Base-by-base conservation (phyloP, 2,888 invertebrate genomes). In the Parascotia fuliginaria region DNA sequence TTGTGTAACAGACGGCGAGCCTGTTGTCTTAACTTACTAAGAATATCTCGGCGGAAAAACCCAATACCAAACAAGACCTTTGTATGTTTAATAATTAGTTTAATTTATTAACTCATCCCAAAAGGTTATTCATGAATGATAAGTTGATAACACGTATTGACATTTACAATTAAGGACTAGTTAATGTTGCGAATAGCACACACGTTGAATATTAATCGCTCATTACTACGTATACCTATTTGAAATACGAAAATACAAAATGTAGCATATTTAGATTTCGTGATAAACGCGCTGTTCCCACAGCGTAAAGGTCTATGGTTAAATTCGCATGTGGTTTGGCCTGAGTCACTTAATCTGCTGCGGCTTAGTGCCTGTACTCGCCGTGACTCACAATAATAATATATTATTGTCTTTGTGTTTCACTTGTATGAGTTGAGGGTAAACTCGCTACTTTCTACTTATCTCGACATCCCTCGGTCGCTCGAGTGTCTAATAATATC, bases 381-480 rank as follows among this genome's bases (percentile, higher is more conserved):
- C 70, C 70, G 67, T 71, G 71, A 73, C 73, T 80, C 73, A 70
- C 75, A 81, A 83, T 83, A 82, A 85, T n/a, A n/a, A n/a, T n/a
- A n/a, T n/a, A 85, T 83, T 84, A 85, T 80, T 80, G 81, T 81
- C 81, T 84, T 78, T 83, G 79, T 79, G 76, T 76, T 77, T 74
- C 70, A 72, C 75, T 74, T 75, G 69, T 71, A 67, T 74, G 73
- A 75, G 77, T 70, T 70, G 70, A 51, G 72, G 66, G 69, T 65
- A 70, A 81, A 79, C 75, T 77, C 76, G 73, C 73, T 72, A 76
- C 75, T 78, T 77, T 78, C 71, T 68, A 74, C 67, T 62, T 61
- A 65, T 60, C 55, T 64, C 59, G 50, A 52, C 45, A 60, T 51
- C 57, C 49, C 49, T 54, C 52, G 49, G 63, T 70, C 65, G 62